Evolutionary conservation across 2,797 vertebrate species (phyloP).

Genomic region (Falco berigora): DNA sequence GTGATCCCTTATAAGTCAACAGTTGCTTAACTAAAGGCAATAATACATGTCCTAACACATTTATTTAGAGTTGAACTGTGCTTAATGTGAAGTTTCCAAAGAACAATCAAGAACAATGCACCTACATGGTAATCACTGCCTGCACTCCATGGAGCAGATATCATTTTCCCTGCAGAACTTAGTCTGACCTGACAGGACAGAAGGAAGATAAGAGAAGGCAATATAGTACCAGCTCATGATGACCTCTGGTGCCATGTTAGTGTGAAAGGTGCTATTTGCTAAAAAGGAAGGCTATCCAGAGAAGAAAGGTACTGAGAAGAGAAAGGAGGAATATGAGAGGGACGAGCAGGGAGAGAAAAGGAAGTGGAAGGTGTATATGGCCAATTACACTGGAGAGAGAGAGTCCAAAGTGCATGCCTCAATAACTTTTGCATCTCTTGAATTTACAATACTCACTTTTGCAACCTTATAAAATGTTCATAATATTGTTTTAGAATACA

Average conservation of each 20-base stretch:
- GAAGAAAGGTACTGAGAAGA: not conserved
- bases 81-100: not conserved
- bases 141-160: not conserved
- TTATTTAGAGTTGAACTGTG: not conserved
- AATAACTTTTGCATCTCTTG: conserved; percentile 60
- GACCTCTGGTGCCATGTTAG: not conserved
- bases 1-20: not conserved
- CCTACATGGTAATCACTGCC: not conserved
- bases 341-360: not conserved
- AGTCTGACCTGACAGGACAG: not conserved
- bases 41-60: not conserved
- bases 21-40: not conserved
- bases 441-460: conserved; percentile 59
- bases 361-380: conserved; percentile 15
- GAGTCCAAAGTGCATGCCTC: conserved; percentile 43
- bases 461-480: conserved; percentile 60
- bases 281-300: not conserved
- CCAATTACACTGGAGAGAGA: conserved; percentile 4
- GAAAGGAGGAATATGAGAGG: not conserved
- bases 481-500: conserved; percentile 56
- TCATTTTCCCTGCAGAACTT: not conserved
- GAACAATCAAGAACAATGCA: not conserved
- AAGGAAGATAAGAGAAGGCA: not conserved
- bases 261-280: not conserved
- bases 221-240: not conserved